Evolutionary conservation across 92 coral and sea anemone species (phyloP), one percentile per base, ranked within the genome.

Genomic region (Phenganax marumi): DNA sequence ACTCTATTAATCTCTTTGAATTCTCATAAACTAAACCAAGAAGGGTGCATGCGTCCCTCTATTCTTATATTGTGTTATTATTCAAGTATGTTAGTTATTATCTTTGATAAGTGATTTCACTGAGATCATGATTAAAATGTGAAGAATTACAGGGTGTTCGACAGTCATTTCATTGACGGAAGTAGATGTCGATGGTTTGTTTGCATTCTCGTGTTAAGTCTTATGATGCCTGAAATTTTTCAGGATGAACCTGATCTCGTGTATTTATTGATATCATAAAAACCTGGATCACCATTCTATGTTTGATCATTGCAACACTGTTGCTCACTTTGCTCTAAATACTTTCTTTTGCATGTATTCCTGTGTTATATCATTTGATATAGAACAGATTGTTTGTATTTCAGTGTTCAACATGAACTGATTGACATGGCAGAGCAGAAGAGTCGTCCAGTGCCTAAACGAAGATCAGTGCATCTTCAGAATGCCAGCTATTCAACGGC

Each of bases 371-470:
- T 33, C 43, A 33, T 0, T 33, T 33, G 43, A 33, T 33, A 1
- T 33, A 10, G n/a, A 25, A 12, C 8, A 10, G 26, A 0, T 17
- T 25, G 50, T 66, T 11, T 25, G 8, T 66, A 12, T 66, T 66
- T 25, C 26, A n/a, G 17, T 17, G 9, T 7, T n/a, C 26, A 72
- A 72, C 52, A 56, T 74, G 48, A 50, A 74, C 24, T 74, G 33
- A 13, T 25, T 54, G 52, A 76, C 51, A 76, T 76, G 81, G 81
- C 68, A 5, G 81, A 76, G 8, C 26, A 11, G 39, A 54, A 50
- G 17, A 47, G 11, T 10, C 26, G 79, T 3, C 81, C 81, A 76
- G 68, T 76, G n/a, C 81, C 81, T 48, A 76, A 76, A 57, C 81
- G n/a, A 56, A 54, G 81, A 11, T 25, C 79, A 25, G 17, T 4